Base-by-base conservation (phyloP, 2,797 vertebrate genomes). In the Melopsittacus undulatus region DNA sequence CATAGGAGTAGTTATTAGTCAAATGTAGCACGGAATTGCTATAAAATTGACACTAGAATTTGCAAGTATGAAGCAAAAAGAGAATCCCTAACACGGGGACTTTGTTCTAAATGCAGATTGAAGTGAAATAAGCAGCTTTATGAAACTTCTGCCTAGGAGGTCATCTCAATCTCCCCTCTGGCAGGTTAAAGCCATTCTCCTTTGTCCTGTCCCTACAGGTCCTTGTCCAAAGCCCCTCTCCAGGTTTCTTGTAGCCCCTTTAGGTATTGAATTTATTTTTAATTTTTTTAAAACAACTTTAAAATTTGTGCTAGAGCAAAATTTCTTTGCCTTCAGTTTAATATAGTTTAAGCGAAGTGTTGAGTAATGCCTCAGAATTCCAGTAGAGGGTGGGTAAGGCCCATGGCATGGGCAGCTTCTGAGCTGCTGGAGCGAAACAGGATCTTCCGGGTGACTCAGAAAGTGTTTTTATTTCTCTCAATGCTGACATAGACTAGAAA, bases 371-470 rank as follows among this genome's bases (percentile, higher is more conserved):
- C 64, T 40, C 9, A 10, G 24, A 15, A 13, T 69, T 78, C 74
- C 95, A 38, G 94, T 92, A 83, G 95, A 76, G 80, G 92, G 91
- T 8, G 40, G 11, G 3, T 52, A 5, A 73, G 72, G 54, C 66
- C 46, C 87, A 32, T 0, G 4, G 17, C 43, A 7, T 3, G 3
- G 24, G 40, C 45, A 32, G 4, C 49, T 45, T n/a, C 13, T 0
- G 42, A 30, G 66, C 51, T 56, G 0, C 1, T 11, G 62, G 4
- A 36, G 46, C 67, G 20, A 29, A 67, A 23, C 9, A 0, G 20
- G 10, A 46, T 38, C 75, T 81, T 61, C 61, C 36, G 10, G 4
- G 38, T 5, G 54, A 42, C 54, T 73, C 51, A 5, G 46, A 59
- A 63, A 51, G 46, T 14, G 34, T 3, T 81, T 52, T 77, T 34